Base-by-base conservation (phyloP, 2,797 vertebrate genomes). In the Coregonus sp. region DNA sequence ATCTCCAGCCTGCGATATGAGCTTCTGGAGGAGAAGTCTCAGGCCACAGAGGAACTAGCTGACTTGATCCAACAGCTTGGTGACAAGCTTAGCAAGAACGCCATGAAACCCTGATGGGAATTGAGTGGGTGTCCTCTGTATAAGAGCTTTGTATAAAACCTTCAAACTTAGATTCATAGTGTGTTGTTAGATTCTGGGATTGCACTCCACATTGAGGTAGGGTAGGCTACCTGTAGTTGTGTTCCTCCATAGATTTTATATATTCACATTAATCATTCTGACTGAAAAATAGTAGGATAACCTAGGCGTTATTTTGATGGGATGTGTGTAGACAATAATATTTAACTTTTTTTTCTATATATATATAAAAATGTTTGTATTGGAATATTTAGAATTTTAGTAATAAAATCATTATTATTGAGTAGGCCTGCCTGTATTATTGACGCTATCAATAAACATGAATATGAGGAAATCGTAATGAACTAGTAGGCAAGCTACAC, bases 1-100 rank as follows among this genome's bases (percentile, higher is more conserved):
- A 99, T 99, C 86, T 99, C 98, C 70, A 99, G 98, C 84, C 94
- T 99, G 72, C 96, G 98, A 3, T 99, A 99, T 25, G 98, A 99
- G 90, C 96, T 99, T 76, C 95, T 99, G 73, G 98, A 99, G 89
- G 98, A 99, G 88, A 99, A 99, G 89, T 95, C 96, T 20, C 96
- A 98, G 84, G 97, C 95, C 91, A 95, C 95, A 77, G 97, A 99
- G 89, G 96, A 97, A 47, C 91, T 99, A 69, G 94, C 95, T 0
- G 92, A 90, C 74, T 89, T 96, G 61, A 96, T 96, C 81, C 94
- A 95, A 79, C 94, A 96, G 83, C 93, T 96, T 81, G 95, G 94
- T 2, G 95, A 96, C 85, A 95, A 94, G 76, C 95, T 96, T 77
- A 94, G 95, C 71, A 96, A 94, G 87, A 94, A 88, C 69, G 81